Evolutionary conservation across 2,888 invertebrate species (phyloP), one percentile per base, ranked within the genome.

Genomic region (Polydrusus pterygomalis): DNA sequence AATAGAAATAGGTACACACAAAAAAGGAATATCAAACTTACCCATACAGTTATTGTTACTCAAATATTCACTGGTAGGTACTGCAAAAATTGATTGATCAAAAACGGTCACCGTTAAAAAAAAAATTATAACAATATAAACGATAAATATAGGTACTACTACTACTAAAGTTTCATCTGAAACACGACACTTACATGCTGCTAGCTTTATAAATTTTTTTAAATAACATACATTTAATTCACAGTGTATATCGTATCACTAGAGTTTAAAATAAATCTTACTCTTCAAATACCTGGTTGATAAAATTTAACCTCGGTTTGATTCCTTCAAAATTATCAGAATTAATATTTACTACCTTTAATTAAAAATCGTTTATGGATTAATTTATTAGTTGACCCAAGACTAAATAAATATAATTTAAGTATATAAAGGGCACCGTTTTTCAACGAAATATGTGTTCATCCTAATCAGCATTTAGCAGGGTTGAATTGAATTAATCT

Each of bases 291-390:
- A 58, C 38, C 58, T 60, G 58, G 34, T 2, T n/a, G 58, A 60
- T 60, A 60, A 60, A 3, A 60, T 38, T 11, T 38, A 60, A 34
- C 15, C n/a, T 70, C 40, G n/a, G n/a, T n/a, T n/a, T 63, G 20
- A 64, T 45, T 40, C 51, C 40, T 64, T 71, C 43, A 34, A 45
- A 13, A 2, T 71, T 71, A 71, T 71, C 71, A 71, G 38, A 38
- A 54, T 40, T 54, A 20, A 54, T 71, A 64, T 71, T 63, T 63
- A 71, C 71, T 64, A 71, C 54, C 64, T 64, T 64, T 54, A 71
- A 49, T 65, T 65, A 65, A 49, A 60, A 64, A 54, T 43, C n/a
- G 17, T 45, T 63, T 45, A 63, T 30, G 11, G 13, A 45, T 6
- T 9, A 45, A 45, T 45, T 34, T 45, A n/a, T 47, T 6, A 62